Conservation (phyloP, 1,140 invertebrate species). For the Apis cerana region DNA sequence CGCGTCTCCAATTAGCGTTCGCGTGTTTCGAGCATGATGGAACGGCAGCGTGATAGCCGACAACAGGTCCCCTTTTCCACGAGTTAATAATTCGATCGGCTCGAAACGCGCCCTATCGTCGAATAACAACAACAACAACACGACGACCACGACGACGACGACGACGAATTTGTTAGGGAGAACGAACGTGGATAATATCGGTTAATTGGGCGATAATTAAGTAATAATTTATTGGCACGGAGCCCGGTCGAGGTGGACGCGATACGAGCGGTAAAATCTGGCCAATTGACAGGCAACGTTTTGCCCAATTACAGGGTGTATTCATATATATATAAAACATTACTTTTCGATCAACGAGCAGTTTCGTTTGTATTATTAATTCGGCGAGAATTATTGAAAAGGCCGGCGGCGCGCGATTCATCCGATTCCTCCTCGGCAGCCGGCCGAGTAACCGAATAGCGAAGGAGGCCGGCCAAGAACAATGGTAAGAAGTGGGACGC, state of each 20-base stretch:
- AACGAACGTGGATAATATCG: slow-evolving; percentile 17
- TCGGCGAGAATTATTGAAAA: background rate
- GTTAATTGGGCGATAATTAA: slow-evolving; percentile 25
- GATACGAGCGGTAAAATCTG: background rate
- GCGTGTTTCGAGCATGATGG: too few relatives aligned
- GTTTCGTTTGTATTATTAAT: background rate
- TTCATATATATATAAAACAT: background rate
- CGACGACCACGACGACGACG: too few relatives aligned
- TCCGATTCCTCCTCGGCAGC: background rate
- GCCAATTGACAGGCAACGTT: background rate
- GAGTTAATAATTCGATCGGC: background rate
- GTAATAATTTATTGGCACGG: background rate
- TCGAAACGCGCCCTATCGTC: background rate
- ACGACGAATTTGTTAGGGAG: background rate
- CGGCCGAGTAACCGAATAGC: background rate
- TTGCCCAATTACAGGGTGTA: background rate
- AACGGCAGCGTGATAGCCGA: background rate
- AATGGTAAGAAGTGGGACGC: slow-evolving; percentile 20
- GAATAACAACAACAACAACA: fast-evolving
- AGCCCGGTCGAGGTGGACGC: background rate
- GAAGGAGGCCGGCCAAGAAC: background rate
- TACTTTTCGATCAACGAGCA: background rate
- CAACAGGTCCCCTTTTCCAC: slow-evolving; percentile 9
- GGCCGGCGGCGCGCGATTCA: background rate
- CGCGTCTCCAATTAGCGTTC: too few relatives aligned